Conservation (phyloP, 2,888 invertebrate genomes). For the Aporophyla nigra region DNA sequence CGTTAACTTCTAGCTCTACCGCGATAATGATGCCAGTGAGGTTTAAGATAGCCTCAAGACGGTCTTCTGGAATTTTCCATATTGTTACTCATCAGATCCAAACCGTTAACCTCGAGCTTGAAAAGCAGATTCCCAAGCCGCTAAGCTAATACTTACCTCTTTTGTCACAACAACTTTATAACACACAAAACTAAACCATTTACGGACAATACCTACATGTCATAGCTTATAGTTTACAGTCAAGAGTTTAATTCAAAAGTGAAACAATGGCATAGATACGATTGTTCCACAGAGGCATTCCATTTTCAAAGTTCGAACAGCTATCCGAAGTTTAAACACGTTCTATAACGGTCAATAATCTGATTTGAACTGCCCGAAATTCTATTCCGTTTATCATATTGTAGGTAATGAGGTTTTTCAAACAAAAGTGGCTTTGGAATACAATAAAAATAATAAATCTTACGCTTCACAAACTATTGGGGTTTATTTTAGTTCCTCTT, state of each 20-base stretch:
- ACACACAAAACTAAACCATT: neutral
- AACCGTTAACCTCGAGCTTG: neutral
- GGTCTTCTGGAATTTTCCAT: too few relatives aligned
- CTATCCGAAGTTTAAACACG: conserved; percentile 52
- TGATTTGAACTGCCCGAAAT: conserved; percentile 40
- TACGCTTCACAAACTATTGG: conserved; percentile 37
- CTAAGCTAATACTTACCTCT: neutral
- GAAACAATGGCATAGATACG: conserved; percentile 52
- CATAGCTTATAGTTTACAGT: conserved; percentile 10
- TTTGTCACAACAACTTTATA: neutral
- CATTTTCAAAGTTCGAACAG: conserved; percentile 51
- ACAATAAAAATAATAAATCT: conserved; percentile 45
- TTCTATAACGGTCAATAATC: conserved; percentile 53
- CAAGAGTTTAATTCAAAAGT: conserved; percentile 38
- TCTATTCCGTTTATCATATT: conserved; percentile 45
- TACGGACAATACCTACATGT: neutral
- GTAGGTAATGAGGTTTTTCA: conserved; percentile 40
- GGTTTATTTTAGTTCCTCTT: conserved; percentile 30
- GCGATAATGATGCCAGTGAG: too few relatives aligned
- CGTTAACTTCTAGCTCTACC: too few relatives aligned
- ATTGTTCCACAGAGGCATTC: conserved; percentile 42
- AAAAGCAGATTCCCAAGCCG: neutral
- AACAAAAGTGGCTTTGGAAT: conserved; percentile 28
- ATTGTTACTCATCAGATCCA: too few relatives aligned
- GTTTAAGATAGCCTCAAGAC: too few relatives aligned